These are phyloP conservation scores for Cataglyphis hispanica DNA, from an alignment of 1,140 invertebrate genomes.

Conservation along the genomic window DNA sequence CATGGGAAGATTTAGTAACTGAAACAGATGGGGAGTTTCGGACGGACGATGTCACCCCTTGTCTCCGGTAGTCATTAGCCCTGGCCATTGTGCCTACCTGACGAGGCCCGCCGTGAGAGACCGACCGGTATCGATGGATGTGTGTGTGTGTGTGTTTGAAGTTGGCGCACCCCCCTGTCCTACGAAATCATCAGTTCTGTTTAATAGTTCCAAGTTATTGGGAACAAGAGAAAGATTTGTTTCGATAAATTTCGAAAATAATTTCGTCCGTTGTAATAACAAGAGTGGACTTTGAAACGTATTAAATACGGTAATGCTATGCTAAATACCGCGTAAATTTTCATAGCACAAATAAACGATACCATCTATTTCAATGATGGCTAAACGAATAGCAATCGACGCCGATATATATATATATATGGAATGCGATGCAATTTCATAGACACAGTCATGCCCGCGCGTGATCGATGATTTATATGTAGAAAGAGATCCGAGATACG, in stretches of 20 bases:
- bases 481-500: slow-evolving; percentile 67
- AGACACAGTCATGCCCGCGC: slow-evolving; percentile 22
- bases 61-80: slow-evolving; percentile 79
- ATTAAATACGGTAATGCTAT: no score
- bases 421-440: slow-evolving; percentile 35
- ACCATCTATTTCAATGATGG: slow-evolving; percentile 21
- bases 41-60: slow-evolving; percentile 76
- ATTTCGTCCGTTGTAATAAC: no score
- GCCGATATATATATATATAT: slow-evolving; percentile 22
- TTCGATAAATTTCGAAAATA: no score
- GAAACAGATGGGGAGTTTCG: slow-evolving; percentile 79
- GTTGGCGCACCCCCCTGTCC: no score
- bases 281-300: neutral
- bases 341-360: slow-evolving; percentile 21
- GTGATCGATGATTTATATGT: slow-evolving; percentile 59
- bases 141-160: no score
- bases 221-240: no score
- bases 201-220: no score
- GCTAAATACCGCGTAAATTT: no score
- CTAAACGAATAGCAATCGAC: slow-evolving; percentile 47
- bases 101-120: slow-evolving; percentile 62
- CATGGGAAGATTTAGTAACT: slow-evolving; percentile 78
- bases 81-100: slow-evolving; percentile 73
- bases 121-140: slow-evolving; percentile 70
- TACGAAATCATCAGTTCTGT: no score